Evolutionary conservation across 2,113 vertebrate genomes (phyloP), one percentile per base, ranked within the genome.

Genomic region (Myiagra hebetior): DNA sequence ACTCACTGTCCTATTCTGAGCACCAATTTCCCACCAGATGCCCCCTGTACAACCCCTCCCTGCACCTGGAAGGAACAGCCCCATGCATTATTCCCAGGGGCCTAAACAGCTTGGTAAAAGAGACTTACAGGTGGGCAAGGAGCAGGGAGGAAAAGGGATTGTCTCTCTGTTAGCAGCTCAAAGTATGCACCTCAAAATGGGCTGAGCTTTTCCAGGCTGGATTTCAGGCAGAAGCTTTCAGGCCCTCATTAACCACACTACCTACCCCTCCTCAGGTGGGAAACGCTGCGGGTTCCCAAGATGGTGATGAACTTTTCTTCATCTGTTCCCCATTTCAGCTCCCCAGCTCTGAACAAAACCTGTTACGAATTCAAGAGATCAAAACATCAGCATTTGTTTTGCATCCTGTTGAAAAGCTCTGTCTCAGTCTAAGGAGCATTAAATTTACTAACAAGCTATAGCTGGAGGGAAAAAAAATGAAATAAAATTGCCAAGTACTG

Each of bases 261-360:
- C 98, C 72, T 84, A 99, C 99, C 99, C 97, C 97, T 97, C 67
- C 97, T 98, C 74, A 99, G 97, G 87, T 99, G 99, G 85, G 99
- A 98, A 23, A 94, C 5, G 4, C 99, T 99, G 92, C 99, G 98
- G 52, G 98, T 99, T 85, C 99, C 99, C 81, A 99, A 94, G 91
- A 99, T 99, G 50, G 98, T 98, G 97, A 99, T 98, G 81, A 99
- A 99, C 94, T 98, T 99, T 24, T 99, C 99, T 97, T 99, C 99
- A 76, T 99, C 99, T 1, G 99, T 99, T 92, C 99, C 99, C 97
- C 98, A 98, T 91, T 99, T 99, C 55, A 98, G 97, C 75, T 99
- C 98, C 33, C 99, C 99, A 42, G 99, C 99, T 87, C 98, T 98
- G 64, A 98, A 99, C 96, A 99, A 95, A 59, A 98, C 98, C 99